Evolutionary conservation across 2,797 vertebrate species (phyloP).

Genomic region (Microctenopoma lineatum): DNA sequence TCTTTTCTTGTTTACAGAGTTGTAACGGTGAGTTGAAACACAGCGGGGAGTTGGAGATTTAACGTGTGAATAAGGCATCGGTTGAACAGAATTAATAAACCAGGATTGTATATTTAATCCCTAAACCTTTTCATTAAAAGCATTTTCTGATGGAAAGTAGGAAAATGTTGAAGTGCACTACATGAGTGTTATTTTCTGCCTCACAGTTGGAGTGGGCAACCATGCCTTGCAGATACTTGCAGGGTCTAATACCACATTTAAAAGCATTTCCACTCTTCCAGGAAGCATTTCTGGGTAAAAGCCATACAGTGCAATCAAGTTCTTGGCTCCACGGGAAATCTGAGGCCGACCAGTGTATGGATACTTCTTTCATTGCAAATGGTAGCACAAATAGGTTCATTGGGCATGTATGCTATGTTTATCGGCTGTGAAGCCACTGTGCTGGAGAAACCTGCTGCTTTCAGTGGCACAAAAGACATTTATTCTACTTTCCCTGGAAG

Average conservation of each 20-base stretch:
- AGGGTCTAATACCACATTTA: slow-evolving; percentile 29
- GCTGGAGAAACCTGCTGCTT: slow-evolving; percentile 7
- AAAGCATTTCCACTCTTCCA: slow-evolving; percentile 36
- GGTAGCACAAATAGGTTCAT: slow-evolving; percentile 21
- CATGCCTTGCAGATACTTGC: not conserved
- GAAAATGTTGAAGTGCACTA: slow-evolving; percentile 7
- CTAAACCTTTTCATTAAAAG: not conserved
- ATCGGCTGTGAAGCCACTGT: slow-evolving; percentile 11
- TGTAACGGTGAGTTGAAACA: slow-evolving; percentile 6
- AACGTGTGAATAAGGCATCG: slow-evolving; percentile 5
- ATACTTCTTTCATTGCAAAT: slow-evolving; percentile 22
- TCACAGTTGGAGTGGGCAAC: not conserved
- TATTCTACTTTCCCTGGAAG: slow-evolving; percentile 8
- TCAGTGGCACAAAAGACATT: slow-evolving; percentile 20
- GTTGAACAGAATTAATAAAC: slow-evolving; percentile 2
- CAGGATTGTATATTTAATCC: not conserved
- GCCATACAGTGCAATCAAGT: slow-evolving; percentile 21
- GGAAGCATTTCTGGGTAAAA: slow-evolving; percentile 24
- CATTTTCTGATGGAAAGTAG: not conserved
- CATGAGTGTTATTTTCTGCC: slow-evolving; percentile 9
- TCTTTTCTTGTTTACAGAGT: slow-evolving; percentile 12
- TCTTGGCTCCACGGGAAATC: slow-evolving; percentile 31
- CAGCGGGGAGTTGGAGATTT: slow-evolving; percentile 3
- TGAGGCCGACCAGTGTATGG: slow-evolving; percentile 6
- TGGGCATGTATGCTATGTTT: slow-evolving; percentile 27